These are phyloP conservation scores for Gryon sp. DNA, from an alignment of 1,140 invertebrate genomes.

Conservation along the genomic window DNA sequence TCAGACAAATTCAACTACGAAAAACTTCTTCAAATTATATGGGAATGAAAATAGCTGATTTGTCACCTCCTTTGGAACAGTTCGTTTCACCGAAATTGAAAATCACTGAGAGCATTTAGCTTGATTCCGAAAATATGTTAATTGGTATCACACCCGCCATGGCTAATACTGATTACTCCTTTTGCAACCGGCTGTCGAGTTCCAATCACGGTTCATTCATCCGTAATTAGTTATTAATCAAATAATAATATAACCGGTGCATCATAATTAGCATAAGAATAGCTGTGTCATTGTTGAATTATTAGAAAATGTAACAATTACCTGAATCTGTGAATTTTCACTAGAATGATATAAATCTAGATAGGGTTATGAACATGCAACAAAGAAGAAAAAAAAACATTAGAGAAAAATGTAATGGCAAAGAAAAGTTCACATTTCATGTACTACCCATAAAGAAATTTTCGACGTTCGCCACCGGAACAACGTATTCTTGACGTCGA, in stretches of 20 bases:
- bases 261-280: slow-evolving; percentile 48
- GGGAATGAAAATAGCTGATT: not conserved
- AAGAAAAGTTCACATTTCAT: slow-evolving; percentile 23
- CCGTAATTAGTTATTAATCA: slow-evolving; percentile 44
- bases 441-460: too few relatives aligned
- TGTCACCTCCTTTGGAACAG: slow-evolving; percentile 4
- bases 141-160: slow-evolving; percentile 7
- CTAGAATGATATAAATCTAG: slow-evolving; percentile 11
- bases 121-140: slow-evolving; percentile 26
- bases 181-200: slow-evolving; percentile 1
- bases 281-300: slow-evolving; percentile 36
- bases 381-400: slow-evolving; percentile 3
- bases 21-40: slow-evolving; percentile 10
- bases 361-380: not conserved
- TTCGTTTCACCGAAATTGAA: slow-evolving; percentile 13
- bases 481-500: too few relatives aligned
- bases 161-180: slow-evolving; percentile 31
- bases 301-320: slow-evolving; percentile 42
- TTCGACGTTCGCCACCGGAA: too few relatives aligned
- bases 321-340: slow-evolving; percentile 13
- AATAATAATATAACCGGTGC: slow-evolving; percentile 35
- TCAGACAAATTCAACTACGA: not conserved
- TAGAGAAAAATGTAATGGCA: slow-evolving; percentile 28
- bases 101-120: not conserved
- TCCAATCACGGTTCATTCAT: slow-evolving; percentile 43